Conservation (phyloP, 2,888 invertebrate species). For the Griposia aprilina region DNA sequence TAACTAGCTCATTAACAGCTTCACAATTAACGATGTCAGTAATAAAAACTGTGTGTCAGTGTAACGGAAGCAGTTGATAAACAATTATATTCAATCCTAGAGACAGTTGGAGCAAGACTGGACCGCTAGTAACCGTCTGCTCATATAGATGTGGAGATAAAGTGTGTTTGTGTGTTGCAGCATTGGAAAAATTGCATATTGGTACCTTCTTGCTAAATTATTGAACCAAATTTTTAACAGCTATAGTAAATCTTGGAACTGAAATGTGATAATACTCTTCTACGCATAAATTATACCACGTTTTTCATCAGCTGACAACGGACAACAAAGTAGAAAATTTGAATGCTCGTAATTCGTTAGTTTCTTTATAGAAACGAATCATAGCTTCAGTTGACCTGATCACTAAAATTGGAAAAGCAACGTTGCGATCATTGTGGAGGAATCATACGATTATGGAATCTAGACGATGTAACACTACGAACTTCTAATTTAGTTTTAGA, state of each 20-base stretch:
- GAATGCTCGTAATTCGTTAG: background rate
- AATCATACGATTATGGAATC: background rate
- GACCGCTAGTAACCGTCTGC: conserved; percentile 68
- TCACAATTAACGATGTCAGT: conserved; percentile 45
- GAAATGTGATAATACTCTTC: background rate
- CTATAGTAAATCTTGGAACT: background rate
- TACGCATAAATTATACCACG: background rate
- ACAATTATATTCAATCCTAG: conserved; percentile 62
- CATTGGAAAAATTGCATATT: background rate
- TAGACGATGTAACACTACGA: background rate
- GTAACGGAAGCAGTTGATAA: conserved; percentile 56
- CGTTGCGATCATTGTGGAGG: too few species aligned
- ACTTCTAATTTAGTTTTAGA: background rate
- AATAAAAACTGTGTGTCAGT: conserved; percentile 49
- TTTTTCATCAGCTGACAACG: background rate
- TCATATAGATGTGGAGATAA: conserved; percentile 23
- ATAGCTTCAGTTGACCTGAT: background rate
- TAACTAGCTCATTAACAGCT: conserved; percentile 23
- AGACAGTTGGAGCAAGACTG: conserved; percentile 67
- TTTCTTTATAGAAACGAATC: background rate
- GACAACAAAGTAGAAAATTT: background rate
- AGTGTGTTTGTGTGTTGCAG: conserved; percentile 39
- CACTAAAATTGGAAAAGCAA: background rate
- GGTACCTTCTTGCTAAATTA: background rate
- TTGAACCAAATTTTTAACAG: background rate